Conservation (phyloP, 2,888 invertebrate species). For the Caenorhabditis sp. region DNA sequence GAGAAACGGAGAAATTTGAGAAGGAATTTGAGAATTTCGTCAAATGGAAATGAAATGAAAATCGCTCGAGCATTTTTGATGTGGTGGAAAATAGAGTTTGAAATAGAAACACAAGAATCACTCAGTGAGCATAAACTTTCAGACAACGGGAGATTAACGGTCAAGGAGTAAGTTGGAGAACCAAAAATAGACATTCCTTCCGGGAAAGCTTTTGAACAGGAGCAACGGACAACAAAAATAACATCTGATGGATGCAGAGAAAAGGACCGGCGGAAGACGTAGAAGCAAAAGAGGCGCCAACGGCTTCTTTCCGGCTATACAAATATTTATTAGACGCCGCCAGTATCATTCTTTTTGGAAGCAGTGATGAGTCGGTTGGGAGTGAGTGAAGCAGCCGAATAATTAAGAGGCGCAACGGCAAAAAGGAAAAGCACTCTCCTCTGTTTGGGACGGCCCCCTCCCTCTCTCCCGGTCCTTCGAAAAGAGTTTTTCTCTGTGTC, state of each 20-base stretch:
- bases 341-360: slow-evolving; percentile 46
- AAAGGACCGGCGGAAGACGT: background rate
- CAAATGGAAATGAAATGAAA: background rate
- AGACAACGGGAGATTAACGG: too few relatives aligned
- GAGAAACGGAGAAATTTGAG: slow-evolving; percentile 3
- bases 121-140: too few relatives aligned
- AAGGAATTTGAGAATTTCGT: background rate
- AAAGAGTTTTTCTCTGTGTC: slow-evolving; percentile 33
- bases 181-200: slow-evolving; percentile 1
- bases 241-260: slow-evolving; percentile 48
- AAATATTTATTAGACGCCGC: slow-evolving; percentile 46
- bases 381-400: slow-evolving; percentile 54
- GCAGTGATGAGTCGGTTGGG: slow-evolving; percentile 44
- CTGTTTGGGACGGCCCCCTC: slow-evolving; percentile 16
- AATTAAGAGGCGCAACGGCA: slow-evolving; percentile 61
- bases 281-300: slow-evolving; percentile 1
- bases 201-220: background rate
- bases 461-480: slow-evolving; percentile 14
- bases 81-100: background rate
- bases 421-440: slow-evolving; percentile 52
- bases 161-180: slow-evolving; percentile 38
- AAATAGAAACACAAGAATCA: slow-evolving; percentile 22
- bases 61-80: slow-evolving; percentile 56
- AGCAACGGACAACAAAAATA: slow-evolving; percentile 28
- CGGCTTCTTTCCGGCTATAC: slow-evolving; percentile 30